Evolutionary conservation across 1,140 invertebrate species (phyloP), one percentile per base, ranked within the genome.

Genomic region (Ostrea denselamellosa): DNA sequence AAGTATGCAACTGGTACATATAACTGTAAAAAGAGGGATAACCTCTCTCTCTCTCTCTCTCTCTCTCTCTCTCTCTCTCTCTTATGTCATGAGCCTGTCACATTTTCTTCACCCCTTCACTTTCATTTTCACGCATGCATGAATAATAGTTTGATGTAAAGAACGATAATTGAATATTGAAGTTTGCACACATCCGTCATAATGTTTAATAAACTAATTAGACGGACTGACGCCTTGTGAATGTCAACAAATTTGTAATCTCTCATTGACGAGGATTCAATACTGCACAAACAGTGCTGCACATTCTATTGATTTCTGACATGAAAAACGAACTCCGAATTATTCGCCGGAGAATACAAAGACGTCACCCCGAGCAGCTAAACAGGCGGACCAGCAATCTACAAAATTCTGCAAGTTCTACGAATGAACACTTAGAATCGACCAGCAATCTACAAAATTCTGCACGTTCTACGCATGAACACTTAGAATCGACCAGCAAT

Each of bases 131-230:
- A 19, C 4, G 12, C 12, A 58, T 12, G 56, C 19, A 58, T 58
- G 12, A 58, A 17, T 58, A 3, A 62, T 17, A 62, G 7, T 17
- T 7, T n/a, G 17, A 19, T n/a, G n/a, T 62, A 62, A 62, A 62
- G 56, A 62, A 17, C 14, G 56, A 28, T 77, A 77, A 77, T 77
- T 25, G 65, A 71, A 71, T 71, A 3, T 10, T 22, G 14, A 14
- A 77, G 68, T 77, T 34, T 34, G 68, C 68, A 77, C 68, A 77
- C 68, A 77, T 34, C 5, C n/a, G 58, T 14, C 58, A 34, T 12
- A 25, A 77, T 25, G 8, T 17, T 22, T 77, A 77, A 77, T 77
- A 25, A 77, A 77, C 34, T 34, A 77, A 77, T 77, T 77, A 77
- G 25, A 77, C 68, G 28, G 9, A 0, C 14, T 14, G 68, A 12